Percentiles rank a stretch among this genome's conserved stretches.
Evolutionary conservation across 2,113 vertebrate species (phyloP).

Genomic region (Brachypteracias leptosomus): DNA sequence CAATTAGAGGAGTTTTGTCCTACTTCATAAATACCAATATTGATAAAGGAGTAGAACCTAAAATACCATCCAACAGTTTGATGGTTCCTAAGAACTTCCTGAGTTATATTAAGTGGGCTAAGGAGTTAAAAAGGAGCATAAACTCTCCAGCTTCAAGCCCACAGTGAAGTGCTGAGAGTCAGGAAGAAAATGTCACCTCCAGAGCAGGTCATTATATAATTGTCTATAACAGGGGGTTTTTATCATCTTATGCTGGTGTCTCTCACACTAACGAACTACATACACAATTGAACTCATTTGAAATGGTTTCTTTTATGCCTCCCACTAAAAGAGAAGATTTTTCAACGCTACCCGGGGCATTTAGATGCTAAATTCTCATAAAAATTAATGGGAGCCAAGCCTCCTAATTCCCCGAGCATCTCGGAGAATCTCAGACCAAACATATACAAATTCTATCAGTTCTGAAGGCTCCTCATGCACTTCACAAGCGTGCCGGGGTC

Average conservation of each 20-base stretch:
- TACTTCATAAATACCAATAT: conserved; percentile 34
- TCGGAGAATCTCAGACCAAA: neutral
- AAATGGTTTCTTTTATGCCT: conserved; percentile 2
- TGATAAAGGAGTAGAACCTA: conserved; percentile 18
- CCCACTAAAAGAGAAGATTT: conserved; percentile 3
- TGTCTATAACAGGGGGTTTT: neutral
- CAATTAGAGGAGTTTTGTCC: neutral
- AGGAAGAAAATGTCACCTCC: conserved; percentile 4
- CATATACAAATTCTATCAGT: neutral
- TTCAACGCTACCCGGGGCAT: neutral
- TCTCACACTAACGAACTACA: neutral
- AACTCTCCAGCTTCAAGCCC: neutral
- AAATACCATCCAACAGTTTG: neutral
- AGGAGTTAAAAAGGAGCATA: conserved; percentile 5
- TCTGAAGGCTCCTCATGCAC: neutral
- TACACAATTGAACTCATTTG: neutral
- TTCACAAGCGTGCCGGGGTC: neutral
- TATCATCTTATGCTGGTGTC: neutral
- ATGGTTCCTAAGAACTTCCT: neutral
- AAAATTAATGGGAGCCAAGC: neutral
- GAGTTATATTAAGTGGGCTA: neutral
- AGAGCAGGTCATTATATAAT: neutral
- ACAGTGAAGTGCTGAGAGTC: neutral
- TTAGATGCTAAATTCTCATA: conserved; percentile 30
- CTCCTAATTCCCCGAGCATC: neutral